Base-by-base conservation (phyloP, 2,888 invertebrate species). In the Erynnis tages region DNA sequence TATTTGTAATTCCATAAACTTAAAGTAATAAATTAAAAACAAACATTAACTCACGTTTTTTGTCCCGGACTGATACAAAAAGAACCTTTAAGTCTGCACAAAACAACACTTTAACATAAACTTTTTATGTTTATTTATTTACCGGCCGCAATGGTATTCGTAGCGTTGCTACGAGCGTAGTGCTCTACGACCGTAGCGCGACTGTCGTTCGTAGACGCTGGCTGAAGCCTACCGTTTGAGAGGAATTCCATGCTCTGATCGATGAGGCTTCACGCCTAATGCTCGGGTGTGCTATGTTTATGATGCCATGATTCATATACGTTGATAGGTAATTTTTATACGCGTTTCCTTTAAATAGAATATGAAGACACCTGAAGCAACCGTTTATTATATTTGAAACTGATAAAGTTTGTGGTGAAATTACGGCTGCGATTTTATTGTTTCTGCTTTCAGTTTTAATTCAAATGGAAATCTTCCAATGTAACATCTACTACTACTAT, bases 181-280 rank as follows among this genome's bases (percentile, higher is more conserved):
- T 71, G 59, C 59, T 65, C 84, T 82, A 82, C 82, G 77, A 63
- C 74, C 73, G 84, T 76, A 78, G 76, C 71, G 60, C 74, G 76
- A 85, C 85, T 85, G 80, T 54, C 52, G 53, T 49, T 56, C 62
- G 63, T 66, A 62, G 65, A 60, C 55, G 59, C 45, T 53, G 54
- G 57, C 61, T 47, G 52, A 59, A 53, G 66, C 65, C 68, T 69
- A 70, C 66, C 57, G 56, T 58, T 60, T 48, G 62, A 58, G 59
- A 65, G 64, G 58, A 66, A 63, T 60, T 59, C 56, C 58, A 62
- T 56, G 61, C 59, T 64, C 59, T 66, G 70, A 71, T 71, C 70
- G 70, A 71, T 71, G 73, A 66, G 65, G 46, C 59, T 59, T 58
- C 64, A 62, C 61, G 60, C 57, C 59, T 61, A 54, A 54, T 56